Percentiles rank a stretch among this genome's conserved stretches.
These are phyloP conservation scores for Beroe ovata DNA, from an alignment of 37 sponge, comb jelly and placozoan genomes.

Conservation along the genomic window DNA sequence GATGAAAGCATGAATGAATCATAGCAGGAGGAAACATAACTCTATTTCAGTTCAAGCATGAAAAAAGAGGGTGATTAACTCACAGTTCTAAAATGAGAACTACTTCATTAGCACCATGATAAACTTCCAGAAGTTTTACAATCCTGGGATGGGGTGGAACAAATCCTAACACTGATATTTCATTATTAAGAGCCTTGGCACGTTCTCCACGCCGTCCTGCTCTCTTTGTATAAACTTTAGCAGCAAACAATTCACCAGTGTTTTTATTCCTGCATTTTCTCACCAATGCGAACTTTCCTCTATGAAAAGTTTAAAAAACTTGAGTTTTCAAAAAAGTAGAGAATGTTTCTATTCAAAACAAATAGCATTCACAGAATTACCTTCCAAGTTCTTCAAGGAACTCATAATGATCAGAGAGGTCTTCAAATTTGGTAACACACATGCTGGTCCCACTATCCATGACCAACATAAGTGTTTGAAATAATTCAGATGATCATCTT, in stretches of 20 bases:
- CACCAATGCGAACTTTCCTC: slow-evolving; percentile 49
- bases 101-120: slow-evolving; percentile 14
- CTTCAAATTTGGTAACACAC: slow-evolving; percentile 4
- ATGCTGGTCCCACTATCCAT: not conserved
- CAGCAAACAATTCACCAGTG: slow-evolving; percentile 32
- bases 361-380: not conserved
- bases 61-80: not conserved
- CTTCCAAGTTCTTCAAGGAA: slow-evolving; percentile 12
- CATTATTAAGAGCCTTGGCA: slow-evolving; percentile 55
- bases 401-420: not conserved
- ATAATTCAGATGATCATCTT: too few species aligned
- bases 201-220: slow-evolving; percentile 31
- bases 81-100: slow-evolving; percentile 44
- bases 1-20: not conserved
- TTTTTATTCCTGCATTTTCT: slow-evolving; percentile 6
- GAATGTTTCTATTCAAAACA: not conserved
- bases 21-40: not conserved
- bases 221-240: slow-evolving; percentile 27
- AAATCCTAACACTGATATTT: slow-evolving; percentile 14
- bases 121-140: slow-evolving; percentile 46
- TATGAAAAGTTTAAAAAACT: not conserved
- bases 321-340: not conserved
- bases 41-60: not conserved
- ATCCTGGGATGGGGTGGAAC: slow-evolving; percentile 36
- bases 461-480: too few species aligned